Evolutionary conservation across 1,140 invertebrate species (phyloP).

Genomic region (Solenopsis fugax): DNA sequence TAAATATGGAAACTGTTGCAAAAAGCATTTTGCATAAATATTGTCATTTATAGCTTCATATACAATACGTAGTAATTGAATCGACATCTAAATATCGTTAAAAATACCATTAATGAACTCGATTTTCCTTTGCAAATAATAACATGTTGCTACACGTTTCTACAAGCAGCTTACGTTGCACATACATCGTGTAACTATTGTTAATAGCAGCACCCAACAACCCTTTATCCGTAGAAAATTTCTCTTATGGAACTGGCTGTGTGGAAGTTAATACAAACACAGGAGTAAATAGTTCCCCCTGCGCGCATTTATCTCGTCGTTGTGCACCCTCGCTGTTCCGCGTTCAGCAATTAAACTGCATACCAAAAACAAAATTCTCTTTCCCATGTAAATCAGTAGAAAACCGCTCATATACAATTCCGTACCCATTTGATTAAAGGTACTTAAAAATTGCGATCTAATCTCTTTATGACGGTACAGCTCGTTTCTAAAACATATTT

Average conservation of each 20-base stretch:
- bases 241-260: constrained; percentile 29
- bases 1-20: background rate
- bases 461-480: background rate
- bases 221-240: constrained; percentile 37
- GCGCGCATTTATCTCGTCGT: constrained; percentile 47
- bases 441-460: constrained; percentile 1
- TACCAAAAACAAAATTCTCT: constrained; percentile 43
- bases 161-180: constrained; percentile 17
- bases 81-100: background rate
- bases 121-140: constrained; percentile 15
- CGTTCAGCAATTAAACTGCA: constrained; percentile 55
- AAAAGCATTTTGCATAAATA: background rate
- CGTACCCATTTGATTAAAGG: background rate
- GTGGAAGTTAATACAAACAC: constrained; percentile 54
- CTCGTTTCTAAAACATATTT: background rate
- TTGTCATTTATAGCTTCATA: background rate
- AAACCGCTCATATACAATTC: background rate
- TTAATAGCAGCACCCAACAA: constrained; percentile 26
- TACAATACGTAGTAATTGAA: background rate
- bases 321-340: constrained; percentile 8
- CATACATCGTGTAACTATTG: background rate
- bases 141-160: background rate
- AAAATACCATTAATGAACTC: constrained; percentile 21
- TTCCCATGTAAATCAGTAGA: constrained; percentile 27
- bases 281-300: constrained; percentile 43